Evolutionary conservation across 1,140 invertebrate species (phyloP).

Genomic region (Drosophila pseudoobscura): DNA sequence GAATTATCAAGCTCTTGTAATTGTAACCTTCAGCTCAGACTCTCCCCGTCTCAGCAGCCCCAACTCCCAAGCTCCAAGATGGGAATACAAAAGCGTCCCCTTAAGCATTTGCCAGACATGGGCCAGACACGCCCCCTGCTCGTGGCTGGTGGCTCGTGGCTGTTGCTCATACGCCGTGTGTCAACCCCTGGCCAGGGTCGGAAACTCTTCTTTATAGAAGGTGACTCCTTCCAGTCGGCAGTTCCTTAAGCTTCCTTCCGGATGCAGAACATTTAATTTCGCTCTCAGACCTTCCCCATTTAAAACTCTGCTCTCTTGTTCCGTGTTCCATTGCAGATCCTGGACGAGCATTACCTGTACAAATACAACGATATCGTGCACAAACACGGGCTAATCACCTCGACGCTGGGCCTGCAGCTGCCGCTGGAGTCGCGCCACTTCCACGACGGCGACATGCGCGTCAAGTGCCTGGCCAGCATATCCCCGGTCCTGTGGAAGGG

Average conservation of each 20-base stretch:
- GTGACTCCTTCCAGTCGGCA: conserved; percentile 25
- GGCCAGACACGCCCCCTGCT: conserved; percentile 58
- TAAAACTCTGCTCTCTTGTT: conserved; percentile 13
- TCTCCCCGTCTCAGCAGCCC: background rate
- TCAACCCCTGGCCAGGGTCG: conserved; percentile 19
- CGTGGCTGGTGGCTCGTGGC: conserved; percentile 9
- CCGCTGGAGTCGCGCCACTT: conserved; percentile 84
- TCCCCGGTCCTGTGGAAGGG: conserved; percentile 85
- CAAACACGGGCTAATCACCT: conserved; percentile 85
- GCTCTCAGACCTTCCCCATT: conserved; percentile 1
- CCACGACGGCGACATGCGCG: conserved; percentile 85
- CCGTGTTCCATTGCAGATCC: conserved; percentile 80
- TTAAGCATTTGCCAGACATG: conserved; percentile 64
- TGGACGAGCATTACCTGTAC: conserved; percentile 83
- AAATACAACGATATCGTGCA: conserved; percentile 84
- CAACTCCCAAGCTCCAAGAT: conserved; percentile 11
- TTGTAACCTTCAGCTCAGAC: conserved; percentile 63
- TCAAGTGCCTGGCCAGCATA: conserved; percentile 86
- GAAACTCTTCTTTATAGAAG: conserved; percentile 38
- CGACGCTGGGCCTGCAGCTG: conserved; percentile 85
- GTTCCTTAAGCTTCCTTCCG: too few species aligned
- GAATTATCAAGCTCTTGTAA: conserved; percentile 70
- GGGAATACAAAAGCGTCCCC: conserved; percentile 53
- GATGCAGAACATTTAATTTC: conserved; percentile 53
- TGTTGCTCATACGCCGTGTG: conserved; percentile 57